Conservation (phyloP, 2,797 vertebrate species). For the Enteromius trimaculatus region DNA sequence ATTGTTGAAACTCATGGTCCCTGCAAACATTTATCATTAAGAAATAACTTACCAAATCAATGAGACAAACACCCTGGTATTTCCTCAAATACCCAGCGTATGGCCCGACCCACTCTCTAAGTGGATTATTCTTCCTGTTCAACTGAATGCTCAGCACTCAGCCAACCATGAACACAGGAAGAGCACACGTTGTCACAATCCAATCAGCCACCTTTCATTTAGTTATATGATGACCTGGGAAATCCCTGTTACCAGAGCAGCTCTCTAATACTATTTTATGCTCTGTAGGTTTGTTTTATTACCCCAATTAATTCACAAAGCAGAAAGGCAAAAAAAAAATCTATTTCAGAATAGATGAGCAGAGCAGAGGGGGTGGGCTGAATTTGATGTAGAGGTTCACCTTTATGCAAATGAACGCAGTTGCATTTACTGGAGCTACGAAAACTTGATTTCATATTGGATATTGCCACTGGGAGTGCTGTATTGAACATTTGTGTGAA, state of each 20-base stretch:
- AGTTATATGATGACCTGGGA: conserved; percentile 57
- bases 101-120: conserved; percentile 41
- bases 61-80: conserved; percentile 15
- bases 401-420: background rate
- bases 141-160: conserved; percentile 54
- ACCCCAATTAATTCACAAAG: conserved; percentile 58
- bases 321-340: conserved; percentile 46
- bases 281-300: conserved; percentile 60
- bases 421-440: background rate
- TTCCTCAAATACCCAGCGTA: conserved; percentile 14
- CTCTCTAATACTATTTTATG: conserved; percentile 56
- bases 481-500: background rate
- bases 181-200: conserved; percentile 51
- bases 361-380: background rate
- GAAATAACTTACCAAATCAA: conserved; percentile 31
- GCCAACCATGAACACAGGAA: conserved; percentile 54
- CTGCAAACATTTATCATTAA: conserved; percentile 24
- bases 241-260: conserved; percentile 48
- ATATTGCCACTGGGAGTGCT: background rate
- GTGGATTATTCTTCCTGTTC: conserved; percentile 55
- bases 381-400: background rate
- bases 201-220: conserved; percentile 54
- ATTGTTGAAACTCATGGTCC: background rate
- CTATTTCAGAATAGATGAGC: conserved; percentile 45
- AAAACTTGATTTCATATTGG: background rate